phyloP scores from a whole-genome alignment of 2,113 vertebrate genomes.

The Strix aluco region DNA sequence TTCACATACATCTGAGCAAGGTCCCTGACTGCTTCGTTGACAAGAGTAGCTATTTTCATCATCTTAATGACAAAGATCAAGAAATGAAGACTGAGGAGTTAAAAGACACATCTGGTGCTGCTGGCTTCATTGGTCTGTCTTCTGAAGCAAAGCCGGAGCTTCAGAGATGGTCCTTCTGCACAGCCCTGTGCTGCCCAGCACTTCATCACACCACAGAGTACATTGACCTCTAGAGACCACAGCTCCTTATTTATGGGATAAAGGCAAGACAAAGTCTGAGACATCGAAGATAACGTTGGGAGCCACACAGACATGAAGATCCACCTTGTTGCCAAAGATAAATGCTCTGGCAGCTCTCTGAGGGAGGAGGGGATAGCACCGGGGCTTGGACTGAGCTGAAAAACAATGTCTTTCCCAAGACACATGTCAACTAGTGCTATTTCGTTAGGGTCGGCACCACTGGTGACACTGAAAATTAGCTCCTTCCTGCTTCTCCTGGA shows the following conservation, averaged over 20 bases:
- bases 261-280: background rate
- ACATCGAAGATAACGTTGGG: accelerated
- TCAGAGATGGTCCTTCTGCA: background rate
- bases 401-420: background rate
- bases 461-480: background rate
- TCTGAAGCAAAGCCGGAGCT: background rate
- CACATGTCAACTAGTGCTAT: accelerated
- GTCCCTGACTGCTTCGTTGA: background rate
- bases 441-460: accelerated
- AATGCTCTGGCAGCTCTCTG: background rate
- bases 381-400: background rate
- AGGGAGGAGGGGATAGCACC: background rate
- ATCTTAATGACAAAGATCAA: background rate
- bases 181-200: background rate
- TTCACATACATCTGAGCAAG: background rate
- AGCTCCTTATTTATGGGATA: background rate
- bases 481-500: background rate
- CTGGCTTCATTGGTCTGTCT: accelerated
- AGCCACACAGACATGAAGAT: accelerated
- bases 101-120: background rate
- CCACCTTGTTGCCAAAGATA: background rate
- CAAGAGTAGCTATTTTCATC: background rate
- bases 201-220: background rate
- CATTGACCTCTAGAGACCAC: background rate
- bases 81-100: background rate